Evolutionary conservation across 2,113 vertebrate species (phyloP), one percentile per base, ranked within the genome.

Genomic region (Halcyon senegalensis): DNA sequence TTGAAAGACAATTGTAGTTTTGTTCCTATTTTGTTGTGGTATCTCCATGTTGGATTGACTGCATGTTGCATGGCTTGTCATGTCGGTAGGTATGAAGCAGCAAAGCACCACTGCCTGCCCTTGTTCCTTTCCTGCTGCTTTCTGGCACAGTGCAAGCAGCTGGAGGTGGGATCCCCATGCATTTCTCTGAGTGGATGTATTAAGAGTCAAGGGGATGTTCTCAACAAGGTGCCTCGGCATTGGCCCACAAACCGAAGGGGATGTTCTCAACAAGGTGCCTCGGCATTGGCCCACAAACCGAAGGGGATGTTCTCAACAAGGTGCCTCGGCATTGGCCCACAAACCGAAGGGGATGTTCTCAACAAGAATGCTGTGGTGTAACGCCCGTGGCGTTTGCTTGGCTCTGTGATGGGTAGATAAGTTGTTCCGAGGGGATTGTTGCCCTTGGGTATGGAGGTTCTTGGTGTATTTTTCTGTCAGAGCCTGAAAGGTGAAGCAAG

Each of bases 151-250:
- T 3, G 2, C 0, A 2, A 76, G 7, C 18, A 18, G 19, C 15
- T 12, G n/a, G 9, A 46, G 33, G 37, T 11, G 3, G 50, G 50
- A 51, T 51, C 24, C 50, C 50, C 25, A 7, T 14, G 50, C 50
- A 51, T 51, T 51, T 51, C 13, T 51, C 50, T 51, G 35, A 10
- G 24, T 28, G 17, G 30, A 18, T 66, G 11, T 64, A 4, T 5
- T 43, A 12, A 24, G 15, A 7, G 2, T 20, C 0, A 0, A 17
- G 11, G 3, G 0, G 35, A 16, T 41, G 5, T 76, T 69, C 11
- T 69, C 17, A 8, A 18, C 25, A 46, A n/a, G n/a, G n/a, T n/a
- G n/a, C n/a, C n/a, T n/a, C n/a, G n/a, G n/a, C n/a, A n/a, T n/a
- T n/a, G n/a, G n/a, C n/a, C n/a, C n/a, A n/a, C n/a, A n/a, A n/a